These are phyloP conservation scores for Lophius americanus DNA, from an alignment of 2,797 vertebrate genomes.

Conservation along the genomic window DNA sequence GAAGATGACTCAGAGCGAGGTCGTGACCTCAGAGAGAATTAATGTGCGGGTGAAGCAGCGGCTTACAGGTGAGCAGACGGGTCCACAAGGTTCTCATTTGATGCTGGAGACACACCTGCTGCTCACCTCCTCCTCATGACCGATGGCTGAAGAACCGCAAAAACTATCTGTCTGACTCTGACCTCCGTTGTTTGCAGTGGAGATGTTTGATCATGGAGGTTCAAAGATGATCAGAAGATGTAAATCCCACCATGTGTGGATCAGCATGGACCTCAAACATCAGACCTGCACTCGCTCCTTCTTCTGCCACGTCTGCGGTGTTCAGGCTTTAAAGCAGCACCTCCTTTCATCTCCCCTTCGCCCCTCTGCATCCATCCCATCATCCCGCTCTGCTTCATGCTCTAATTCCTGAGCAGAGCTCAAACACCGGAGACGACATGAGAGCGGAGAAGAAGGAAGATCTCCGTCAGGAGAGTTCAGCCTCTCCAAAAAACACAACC, in stretches of 20 bases:
- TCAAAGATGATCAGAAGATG: slow-evolving; percentile 28
- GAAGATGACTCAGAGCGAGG: slow-evolving; percentile 31
- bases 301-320: slow-evolving; percentile 44
- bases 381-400: slow-evolving; percentile 72
- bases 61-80: slow-evolving; percentile 44
- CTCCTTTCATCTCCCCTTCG: slow-evolving; percentile 72
- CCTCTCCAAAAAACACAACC: no score
- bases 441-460: no score
- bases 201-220: slow-evolving; percentile 2
- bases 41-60: slow-evolving; percentile 63
- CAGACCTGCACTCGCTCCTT: slow-evolving; percentile 32
- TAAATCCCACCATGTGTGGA: slow-evolving; percentile 29
- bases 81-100: slow-evolving; percentile 55
- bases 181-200: slow-evolving; percentile 21
- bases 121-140: slow-evolving; percentile 37
- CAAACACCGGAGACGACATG: slow-evolving; percentile 71
- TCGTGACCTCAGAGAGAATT: slow-evolving; percentile 48
- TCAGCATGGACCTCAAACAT: slow-evolving; percentile 47
- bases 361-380: slow-evolving; percentile 58
- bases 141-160: slow-evolving; percentile 42
- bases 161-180: slow-evolving; percentile 21
- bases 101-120: slow-evolving; percentile 61
- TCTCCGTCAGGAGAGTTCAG: no score
- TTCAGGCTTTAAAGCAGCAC: slow-evolving; percentile 52
- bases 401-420: slow-evolving; percentile 73